These are phyloP conservation scores for Apomyelois bistriatella DNA, from an alignment of 2,888 invertebrate species.

Conservation along the genomic window DNA sequence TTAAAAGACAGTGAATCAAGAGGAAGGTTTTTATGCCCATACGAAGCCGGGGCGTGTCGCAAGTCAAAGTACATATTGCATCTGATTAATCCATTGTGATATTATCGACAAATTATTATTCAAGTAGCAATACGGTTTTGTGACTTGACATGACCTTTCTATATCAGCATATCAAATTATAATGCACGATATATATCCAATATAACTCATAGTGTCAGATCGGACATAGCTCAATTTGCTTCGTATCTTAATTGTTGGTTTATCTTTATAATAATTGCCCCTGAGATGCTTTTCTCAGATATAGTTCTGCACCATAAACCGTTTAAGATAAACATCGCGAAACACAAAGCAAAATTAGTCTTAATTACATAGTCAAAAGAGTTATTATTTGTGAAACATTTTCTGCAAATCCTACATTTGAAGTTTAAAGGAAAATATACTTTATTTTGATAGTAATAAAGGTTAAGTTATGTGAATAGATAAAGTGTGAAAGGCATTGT, in stretches of 20 bases:
- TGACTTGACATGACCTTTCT: no score
- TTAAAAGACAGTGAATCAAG: no score
- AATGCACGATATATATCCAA: neutral
- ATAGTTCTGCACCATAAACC: neutral
- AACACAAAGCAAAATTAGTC: neutral
- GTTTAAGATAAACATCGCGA: constrained; percentile 1
- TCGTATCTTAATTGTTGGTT: neutral
- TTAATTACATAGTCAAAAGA: neutral
- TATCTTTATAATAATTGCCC: neutral
- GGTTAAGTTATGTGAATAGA: neutral
- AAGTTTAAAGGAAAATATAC: neutral
- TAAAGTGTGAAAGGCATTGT: constrained; percentile 28
- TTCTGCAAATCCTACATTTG: neutral
- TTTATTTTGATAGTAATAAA: neutral
- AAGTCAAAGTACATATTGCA: no score
- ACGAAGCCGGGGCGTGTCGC: no score
- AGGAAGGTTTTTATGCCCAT: no score
- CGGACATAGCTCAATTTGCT: neutral
- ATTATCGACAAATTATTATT: no score
- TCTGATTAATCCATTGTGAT: no score
- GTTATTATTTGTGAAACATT: neutral
- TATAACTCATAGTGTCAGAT: neutral
- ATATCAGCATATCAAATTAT: no score
- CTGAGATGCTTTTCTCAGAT: neutral
- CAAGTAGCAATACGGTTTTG: no score